These are phyloP conservation scores for Hippocampus comes DNA, from an alignment of 2,113 vertebrate species.

Conservation along the genomic window DNA sequence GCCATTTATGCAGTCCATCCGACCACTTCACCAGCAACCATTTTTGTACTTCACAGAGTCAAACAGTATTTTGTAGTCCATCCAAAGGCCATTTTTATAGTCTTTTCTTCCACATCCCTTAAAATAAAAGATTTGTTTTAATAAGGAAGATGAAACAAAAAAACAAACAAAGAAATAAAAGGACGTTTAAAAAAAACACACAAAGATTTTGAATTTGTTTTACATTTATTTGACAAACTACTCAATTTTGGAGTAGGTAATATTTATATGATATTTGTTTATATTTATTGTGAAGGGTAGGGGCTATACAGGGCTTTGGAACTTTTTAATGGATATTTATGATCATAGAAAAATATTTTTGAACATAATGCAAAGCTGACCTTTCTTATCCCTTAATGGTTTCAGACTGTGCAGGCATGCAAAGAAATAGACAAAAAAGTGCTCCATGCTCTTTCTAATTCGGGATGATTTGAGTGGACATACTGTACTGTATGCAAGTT, in stretches of 20 bases:
- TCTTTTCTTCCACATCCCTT: neutral
- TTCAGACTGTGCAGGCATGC: neutral
- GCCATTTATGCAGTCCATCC: too few relatives aligned
- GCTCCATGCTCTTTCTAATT: neutral
- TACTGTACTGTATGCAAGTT: neutral
- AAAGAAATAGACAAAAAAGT: neutral
- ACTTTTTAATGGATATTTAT: neutral
- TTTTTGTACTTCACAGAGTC: too few relatives aligned
- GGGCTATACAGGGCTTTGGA: neutral
- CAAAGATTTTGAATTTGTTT: neutral
- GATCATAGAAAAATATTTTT: conserved; percentile 1
- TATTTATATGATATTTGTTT: neutral
- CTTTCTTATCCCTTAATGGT: neutral
- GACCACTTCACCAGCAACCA: too few relatives aligned
- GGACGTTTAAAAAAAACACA: too few relatives aligned
- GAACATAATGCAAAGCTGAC: neutral
- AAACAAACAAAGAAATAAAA: neutral
- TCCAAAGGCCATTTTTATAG: neutral
- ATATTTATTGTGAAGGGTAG: neutral
- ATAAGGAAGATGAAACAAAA: neutral
- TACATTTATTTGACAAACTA: conserved; percentile 5
- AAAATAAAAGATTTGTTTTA: neutral
- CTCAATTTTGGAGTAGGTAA: neutral
- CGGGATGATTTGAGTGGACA: neutral
- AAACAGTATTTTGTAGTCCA: too few relatives aligned